Conservation (phyloP, 2,797 vertebrate genomes). For the Eulemur albifrons region DNA sequence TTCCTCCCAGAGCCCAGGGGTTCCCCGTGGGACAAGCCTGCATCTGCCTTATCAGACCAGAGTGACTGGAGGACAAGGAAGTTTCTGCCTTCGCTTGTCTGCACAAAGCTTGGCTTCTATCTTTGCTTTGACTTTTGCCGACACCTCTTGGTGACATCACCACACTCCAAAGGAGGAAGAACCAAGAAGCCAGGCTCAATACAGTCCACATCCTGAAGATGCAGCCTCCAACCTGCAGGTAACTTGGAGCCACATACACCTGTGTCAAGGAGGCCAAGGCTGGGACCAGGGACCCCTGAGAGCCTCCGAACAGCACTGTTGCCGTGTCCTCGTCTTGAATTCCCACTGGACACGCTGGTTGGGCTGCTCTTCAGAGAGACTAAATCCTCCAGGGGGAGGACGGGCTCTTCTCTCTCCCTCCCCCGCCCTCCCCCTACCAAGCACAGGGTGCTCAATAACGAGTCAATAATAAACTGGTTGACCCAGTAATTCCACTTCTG, state of each 20-base stretch:
- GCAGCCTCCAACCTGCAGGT: neutral
- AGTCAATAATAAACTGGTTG: slow-evolving; percentile 53
- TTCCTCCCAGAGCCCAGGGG: neutral
- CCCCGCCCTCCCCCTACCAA: neutral
- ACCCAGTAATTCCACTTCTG: slow-evolving; percentile 63
- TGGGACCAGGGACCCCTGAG: neutral
- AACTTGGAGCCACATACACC: neutral
- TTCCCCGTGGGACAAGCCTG: neutral
- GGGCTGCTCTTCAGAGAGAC: neutral
- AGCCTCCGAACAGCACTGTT: neutral
- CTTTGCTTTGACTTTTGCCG: neutral
- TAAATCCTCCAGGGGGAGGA: neutral
- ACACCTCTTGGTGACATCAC: neutral
- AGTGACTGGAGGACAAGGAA: neutral
- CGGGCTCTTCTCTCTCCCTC: neutral
- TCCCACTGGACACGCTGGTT: neutral
- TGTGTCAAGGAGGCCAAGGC: neutral
- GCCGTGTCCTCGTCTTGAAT: neutral
- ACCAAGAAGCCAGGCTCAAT: neutral
- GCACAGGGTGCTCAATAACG: neutral
- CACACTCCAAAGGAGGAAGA: neutral
- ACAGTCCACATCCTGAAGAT: neutral
- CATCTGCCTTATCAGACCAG: neutral
- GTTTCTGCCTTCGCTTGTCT: neutral
- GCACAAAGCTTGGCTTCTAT: neutral